These are phyloP conservation scores for Lasius fuliginosus DNA, from an alignment of 2,888 invertebrate genomes.

Conservation along the genomic window DNA sequence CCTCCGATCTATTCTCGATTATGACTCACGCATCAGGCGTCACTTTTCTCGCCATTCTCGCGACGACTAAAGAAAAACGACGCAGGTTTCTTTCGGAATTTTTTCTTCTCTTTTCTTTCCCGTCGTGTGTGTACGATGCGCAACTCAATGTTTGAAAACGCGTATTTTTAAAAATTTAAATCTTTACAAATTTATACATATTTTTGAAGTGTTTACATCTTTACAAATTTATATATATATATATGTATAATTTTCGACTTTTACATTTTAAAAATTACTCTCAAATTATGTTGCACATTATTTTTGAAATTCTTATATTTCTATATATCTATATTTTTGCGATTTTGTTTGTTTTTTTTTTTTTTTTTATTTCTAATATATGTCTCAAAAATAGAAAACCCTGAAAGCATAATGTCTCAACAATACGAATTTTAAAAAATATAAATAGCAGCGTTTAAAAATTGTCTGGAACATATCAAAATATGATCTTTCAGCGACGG, in stretches of 20 bases:
- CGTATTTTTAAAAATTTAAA: background rate
- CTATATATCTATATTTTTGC: background rate
- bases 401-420: background rate
- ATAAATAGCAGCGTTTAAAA: background rate
- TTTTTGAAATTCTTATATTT: background rate
- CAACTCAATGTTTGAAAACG: background rate
- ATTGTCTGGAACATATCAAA: background rate
- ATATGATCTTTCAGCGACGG: background rate
- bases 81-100: background rate
- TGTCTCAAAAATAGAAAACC: background rate
- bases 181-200: background rate
- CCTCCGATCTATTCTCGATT: slow-evolving; percentile 66
- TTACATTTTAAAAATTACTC: background rate
- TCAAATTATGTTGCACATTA: background rate
- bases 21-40: slow-evolving; percentile 73
- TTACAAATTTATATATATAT: background rate
- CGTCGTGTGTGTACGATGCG: background rate
- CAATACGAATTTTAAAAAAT: background rate
- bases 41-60: slow-evolving; percentile 26
- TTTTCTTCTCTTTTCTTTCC: background rate
- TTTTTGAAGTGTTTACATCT: too few relatives aligned
- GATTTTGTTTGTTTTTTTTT: background rate
- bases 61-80: background rate
- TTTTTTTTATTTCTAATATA: background rate
- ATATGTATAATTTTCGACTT: background rate